Conservation (phyloP, 2,888 invertebrate species). For the Alloscopus bannaensis region DNA sequence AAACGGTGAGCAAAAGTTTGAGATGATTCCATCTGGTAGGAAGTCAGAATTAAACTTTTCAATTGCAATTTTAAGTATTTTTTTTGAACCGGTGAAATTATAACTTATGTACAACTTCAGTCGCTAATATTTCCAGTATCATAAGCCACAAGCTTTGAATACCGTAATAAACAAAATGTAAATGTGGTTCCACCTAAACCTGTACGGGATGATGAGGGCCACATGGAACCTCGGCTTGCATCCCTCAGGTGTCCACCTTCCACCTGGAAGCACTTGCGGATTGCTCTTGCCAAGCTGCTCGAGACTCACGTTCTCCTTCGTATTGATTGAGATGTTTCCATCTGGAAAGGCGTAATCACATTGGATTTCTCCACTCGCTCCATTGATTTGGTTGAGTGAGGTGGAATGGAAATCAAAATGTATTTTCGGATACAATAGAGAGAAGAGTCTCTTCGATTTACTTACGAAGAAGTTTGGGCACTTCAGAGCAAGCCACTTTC, state of each 20-base stretch:
- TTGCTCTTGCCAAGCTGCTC: slow-evolving; percentile 50
- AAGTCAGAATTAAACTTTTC: slow-evolving; percentile 66
- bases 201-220: slow-evolving; percentile 71
- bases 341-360: slow-evolving; percentile 40
- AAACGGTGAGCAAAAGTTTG: slow-evolving; percentile 76
- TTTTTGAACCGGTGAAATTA: too few species aligned
- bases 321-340: slow-evolving; percentile 67
- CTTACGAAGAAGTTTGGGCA: too few species aligned
- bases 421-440: too few species aligned
- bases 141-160: too few species aligned
- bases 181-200: slow-evolving; percentile 39
- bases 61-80: background rate
- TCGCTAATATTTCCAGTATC: too few species aligned
- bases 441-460: too few species aligned
- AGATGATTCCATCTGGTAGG: slow-evolving; percentile 76
- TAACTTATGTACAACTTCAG: too few species aligned
- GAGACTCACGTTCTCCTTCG: slow-evolving; percentile 55
- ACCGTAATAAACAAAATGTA: background rate
- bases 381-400: background rate
- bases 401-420: too few species aligned
- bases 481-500: slow-evolving; percentile 63
- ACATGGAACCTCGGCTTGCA: slow-evolving; percentile 87
- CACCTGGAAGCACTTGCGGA: slow-evolving; percentile 79
- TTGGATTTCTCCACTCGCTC: background rate
- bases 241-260: slow-evolving; percentile 85